phyloP scores from a whole-genome alignment of 2,888 invertebrate species.

The Epistrophella euchroma region DNA sequence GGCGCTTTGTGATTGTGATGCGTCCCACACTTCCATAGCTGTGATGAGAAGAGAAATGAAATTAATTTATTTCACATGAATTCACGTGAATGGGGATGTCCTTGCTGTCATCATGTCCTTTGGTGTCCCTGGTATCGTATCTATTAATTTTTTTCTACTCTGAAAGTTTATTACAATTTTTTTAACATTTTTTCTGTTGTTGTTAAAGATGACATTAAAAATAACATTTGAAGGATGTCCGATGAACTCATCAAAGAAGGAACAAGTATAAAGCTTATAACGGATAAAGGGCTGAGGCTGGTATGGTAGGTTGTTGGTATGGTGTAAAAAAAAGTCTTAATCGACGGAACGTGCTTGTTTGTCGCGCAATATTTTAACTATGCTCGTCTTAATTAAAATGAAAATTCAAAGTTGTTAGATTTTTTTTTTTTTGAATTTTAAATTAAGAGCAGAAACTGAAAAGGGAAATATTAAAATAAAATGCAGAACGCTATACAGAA shows the following conservation, averaged over 20 bases:
- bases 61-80: constrained; percentile 74
- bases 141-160: constrained; percentile 11
- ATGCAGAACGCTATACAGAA: not conserved
- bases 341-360: constrained; percentile 67
- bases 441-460: not conserved
- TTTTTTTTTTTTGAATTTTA: constrained; percentile 17
- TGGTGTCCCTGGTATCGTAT: not conserved
- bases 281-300: not conserved
- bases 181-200: constrained; percentile 17
- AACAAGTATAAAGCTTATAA: constrained; percentile 14
- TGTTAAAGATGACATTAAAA: constrained; percentile 59
- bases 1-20: constrained; percentile 59
- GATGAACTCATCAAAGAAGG: constrained; percentile 64
- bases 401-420: constrained; percentile 33
- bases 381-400: constrained; percentile 66
- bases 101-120: constrained; percentile 27
- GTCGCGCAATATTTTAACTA: constrained; percentile 48
- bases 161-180: constrained; percentile 36
- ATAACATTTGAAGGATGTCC: constrained; percentile 52
- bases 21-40: constrained; percentile 24
- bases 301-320: not conserved
- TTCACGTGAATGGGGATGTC: constrained; percentile 50
- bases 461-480: constrained; percentile 1
- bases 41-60: constrained; percentile 36
- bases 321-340: constrained; percentile 40